These are phyloP conservation scores for Phytoseiulus persimilis DNA, from an alignment of 2,888 invertebrate genomes.

Conservation along the genomic window DNA sequence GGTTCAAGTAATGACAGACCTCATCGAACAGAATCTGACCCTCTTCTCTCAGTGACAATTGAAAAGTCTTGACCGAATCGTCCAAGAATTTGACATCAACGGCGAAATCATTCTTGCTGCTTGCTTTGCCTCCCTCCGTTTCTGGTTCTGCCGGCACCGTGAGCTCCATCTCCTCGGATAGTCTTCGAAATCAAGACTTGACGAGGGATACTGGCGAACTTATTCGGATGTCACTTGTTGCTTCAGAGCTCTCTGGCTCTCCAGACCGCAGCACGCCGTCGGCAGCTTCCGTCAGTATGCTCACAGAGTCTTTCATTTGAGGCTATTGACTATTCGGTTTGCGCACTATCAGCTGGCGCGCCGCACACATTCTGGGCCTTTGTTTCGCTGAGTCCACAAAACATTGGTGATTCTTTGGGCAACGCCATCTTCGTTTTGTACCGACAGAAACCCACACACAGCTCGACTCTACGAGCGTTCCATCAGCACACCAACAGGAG, in stretches of 20 bases:
- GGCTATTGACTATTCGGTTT: background rate
- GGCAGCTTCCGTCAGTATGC: background rate
- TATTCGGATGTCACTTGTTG: background rate
- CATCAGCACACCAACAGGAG: background rate
- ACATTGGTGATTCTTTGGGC: background rate
- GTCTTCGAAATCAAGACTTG: background rate
- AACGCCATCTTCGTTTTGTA: background rate
- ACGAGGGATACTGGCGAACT: background rate
- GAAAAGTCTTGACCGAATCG: constrained; percentile 24
- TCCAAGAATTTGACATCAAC: constrained; percentile 33
- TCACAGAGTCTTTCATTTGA: background rate
- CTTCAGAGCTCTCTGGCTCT: background rate
- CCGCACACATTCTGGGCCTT: background rate
- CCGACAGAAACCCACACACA: background rate
- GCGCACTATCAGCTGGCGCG: background rate
- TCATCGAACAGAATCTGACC: constrained; percentile 90
- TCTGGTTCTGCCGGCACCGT: background rate
- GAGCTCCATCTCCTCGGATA: background rate
- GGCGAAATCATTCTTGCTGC: background rate
- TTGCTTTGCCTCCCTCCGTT: background rate
- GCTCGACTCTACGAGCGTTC: background rate
- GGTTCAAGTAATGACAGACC: constrained; percentile 87
- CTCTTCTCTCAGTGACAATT: background rate
- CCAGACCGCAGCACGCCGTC: background rate
- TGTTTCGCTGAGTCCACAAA: background rate